Evolutionary conservation across 2,797 vertebrate species (phyloP).

Genomic region (Anguilla anguilla): DNA sequence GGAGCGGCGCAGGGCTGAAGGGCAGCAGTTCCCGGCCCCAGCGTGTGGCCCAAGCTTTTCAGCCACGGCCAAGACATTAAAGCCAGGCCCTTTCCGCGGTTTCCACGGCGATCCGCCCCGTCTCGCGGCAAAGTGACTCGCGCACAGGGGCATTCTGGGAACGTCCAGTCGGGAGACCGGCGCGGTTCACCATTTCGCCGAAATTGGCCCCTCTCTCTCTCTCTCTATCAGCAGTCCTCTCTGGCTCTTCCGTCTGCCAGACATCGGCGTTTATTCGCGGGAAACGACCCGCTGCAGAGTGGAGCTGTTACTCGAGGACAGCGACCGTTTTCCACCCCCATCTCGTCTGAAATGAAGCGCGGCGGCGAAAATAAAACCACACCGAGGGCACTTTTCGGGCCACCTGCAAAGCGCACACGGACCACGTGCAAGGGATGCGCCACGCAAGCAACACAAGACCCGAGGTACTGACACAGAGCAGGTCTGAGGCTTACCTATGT

Average conservation of each 20-base stretch:
- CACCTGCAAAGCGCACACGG: conserved; percentile 5
- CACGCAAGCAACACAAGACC: conserved; percentile 1
- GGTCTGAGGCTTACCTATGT: conserved; percentile 90
- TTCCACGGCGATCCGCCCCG: not conserved
- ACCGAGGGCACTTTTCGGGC: not conserved
- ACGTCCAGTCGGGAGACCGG: conserved; percentile 3
- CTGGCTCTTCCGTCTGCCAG: not conserved
- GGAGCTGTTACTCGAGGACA: not conserved
- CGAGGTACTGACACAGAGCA: conserved; percentile 31
- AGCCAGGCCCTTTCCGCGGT: not conserved
- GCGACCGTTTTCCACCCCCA: not conserved
- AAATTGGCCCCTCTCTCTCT: not conserved
- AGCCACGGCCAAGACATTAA: not conserved
- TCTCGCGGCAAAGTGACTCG: not conserved
- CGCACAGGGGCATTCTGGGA: not conserved
- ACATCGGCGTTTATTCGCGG: not conserved
- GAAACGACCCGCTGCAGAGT: not conserved
- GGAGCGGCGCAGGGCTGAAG: not conserved
- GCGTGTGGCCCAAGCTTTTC: not conserved
- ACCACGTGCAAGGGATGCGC: not conserved
- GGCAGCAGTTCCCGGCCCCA: not conserved
- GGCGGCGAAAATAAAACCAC: not conserved
- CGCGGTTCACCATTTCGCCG: not conserved
- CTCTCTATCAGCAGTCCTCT: not conserved
- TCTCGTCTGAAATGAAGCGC: conserved; percentile 4